Evolutionary conservation across 2,888 invertebrate species (phyloP).

Genomic region (Drosophila imparisetae): DNA sequence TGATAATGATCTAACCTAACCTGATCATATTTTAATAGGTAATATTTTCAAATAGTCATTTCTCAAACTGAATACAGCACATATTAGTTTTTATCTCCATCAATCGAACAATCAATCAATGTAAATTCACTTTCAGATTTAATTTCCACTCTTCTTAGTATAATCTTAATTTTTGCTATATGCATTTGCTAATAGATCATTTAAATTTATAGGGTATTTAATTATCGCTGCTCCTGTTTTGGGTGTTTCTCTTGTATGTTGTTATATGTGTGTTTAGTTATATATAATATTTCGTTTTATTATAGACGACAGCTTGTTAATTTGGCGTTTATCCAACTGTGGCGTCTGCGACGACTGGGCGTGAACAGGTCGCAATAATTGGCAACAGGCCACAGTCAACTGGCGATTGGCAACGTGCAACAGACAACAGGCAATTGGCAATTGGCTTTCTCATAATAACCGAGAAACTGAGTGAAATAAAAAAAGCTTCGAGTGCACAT

Average conservation of each 20-base stretch:
- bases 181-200: not conserved
- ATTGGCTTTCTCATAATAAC: conserved; percentile 54
- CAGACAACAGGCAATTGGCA: conserved; percentile 43
- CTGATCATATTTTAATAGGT: too few relatives aligned
- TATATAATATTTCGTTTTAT: conserved; percentile 12
- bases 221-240: rapidly evolving
- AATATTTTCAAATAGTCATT: too few relatives aligned
- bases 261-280: conserved; percentile 8
- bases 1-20: too few relatives aligned
- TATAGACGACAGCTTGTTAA: conserved; percentile 57
- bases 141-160: not conserved
- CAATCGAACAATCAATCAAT: too few relatives aligned
- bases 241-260: not conserved
- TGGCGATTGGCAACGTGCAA: conserved; percentile 55
- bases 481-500: not conserved
- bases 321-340: conserved; percentile 49
- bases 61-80: too few relatives aligned
- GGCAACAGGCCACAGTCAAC: conserved; percentile 23
- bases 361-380: conserved; percentile 59
- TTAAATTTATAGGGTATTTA: not conserved
- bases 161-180: not conserved
- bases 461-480: not conserved
- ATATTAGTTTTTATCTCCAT: too few relatives aligned
- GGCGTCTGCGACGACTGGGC: conserved; percentile 28
- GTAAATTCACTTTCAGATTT: too few relatives aligned